Conservation (phyloP, 2,797 vertebrate genomes). For the Pelobates cultripes region DNA sequence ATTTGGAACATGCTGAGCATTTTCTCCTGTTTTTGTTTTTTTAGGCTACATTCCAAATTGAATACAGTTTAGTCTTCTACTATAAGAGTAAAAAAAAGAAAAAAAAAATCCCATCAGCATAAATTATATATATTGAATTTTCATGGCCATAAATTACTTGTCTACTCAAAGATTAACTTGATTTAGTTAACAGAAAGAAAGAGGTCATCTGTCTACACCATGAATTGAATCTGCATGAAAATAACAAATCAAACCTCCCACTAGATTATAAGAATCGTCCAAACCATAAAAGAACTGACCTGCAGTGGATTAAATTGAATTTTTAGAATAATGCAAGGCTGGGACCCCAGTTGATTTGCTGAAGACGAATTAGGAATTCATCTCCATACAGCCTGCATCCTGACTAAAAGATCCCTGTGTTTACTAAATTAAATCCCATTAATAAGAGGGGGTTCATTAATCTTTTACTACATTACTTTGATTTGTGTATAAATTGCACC, state of each 20-base stretch:
- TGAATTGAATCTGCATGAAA: slow-evolving; percentile 46
- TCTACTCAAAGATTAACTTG: slow-evolving; percentile 40
- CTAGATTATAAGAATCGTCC: slow-evolving; percentile 41
- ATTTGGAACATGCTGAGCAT: not conserved
- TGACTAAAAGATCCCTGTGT: slow-evolving; percentile 44
- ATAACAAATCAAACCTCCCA: slow-evolving; percentile 42
- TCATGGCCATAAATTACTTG: slow-evolving; percentile 21
- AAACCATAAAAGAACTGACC: slow-evolving; percentile 20
- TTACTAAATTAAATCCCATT: slow-evolving; percentile 52
- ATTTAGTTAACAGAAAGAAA: slow-evolving; percentile 32
- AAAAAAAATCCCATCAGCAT: not conserved
- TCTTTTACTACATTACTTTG: slow-evolving; percentile 30
- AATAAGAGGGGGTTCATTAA: slow-evolving; percentile 41
- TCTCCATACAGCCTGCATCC: slow-evolving; percentile 44
- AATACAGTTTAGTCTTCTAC: not conserved
- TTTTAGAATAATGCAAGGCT: slow-evolving; percentile 35
- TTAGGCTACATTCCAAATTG: too few species aligned
- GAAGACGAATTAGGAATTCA: slow-evolving; percentile 32
- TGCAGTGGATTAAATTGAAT: slow-evolving; percentile 40
- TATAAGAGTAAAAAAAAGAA: not conserved
- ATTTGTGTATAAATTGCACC: slow-evolving; percentile 44
- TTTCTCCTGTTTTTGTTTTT: not conserved
- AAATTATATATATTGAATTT: not conserved
- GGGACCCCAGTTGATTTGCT: slow-evolving; percentile 44
- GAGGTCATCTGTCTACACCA: slow-evolving; percentile 26